Conservation (phyloP, 2,113 vertebrate species). For the Megatriorchis doriae region DNA sequence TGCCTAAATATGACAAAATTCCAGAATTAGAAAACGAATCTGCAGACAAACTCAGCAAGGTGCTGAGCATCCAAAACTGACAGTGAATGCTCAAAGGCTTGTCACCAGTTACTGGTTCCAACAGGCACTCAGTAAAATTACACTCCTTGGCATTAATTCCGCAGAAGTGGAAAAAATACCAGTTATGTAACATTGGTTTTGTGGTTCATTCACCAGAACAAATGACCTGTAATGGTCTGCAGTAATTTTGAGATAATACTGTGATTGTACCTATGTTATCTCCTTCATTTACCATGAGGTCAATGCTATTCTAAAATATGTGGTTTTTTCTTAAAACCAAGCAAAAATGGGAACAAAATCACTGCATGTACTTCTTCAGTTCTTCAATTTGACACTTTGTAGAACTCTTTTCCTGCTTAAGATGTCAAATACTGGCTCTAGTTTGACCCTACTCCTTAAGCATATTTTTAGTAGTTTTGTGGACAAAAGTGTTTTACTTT, state of each 20-base stretch:
- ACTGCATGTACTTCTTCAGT: background rate
- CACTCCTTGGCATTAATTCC: background rate
- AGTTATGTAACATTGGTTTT: background rate
- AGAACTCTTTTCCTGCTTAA: background rate
- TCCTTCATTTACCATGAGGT: background rate
- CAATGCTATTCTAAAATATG: background rate
- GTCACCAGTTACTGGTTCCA: background rate
- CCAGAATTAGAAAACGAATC: background rate
- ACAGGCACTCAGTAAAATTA: background rate
- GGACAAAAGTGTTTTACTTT: background rate
- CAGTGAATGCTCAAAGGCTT: background rate
- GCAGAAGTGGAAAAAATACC: background rate
- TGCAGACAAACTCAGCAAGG: background rate
- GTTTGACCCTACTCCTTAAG: background rate
- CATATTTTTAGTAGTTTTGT: background rate
- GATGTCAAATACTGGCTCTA: background rate
- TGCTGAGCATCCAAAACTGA: background rate
- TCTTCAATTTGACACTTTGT: background rate
- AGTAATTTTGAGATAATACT: background rate
- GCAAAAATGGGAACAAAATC: background rate
- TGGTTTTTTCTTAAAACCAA: background rate
- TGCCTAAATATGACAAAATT: background rate
- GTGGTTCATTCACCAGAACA: background rate
- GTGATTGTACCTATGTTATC: fast-evolving
- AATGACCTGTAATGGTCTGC: background rate